Base-by-base conservation (phyloP, 2,888 invertebrate species). In the Desoria tigrina region DNA sequence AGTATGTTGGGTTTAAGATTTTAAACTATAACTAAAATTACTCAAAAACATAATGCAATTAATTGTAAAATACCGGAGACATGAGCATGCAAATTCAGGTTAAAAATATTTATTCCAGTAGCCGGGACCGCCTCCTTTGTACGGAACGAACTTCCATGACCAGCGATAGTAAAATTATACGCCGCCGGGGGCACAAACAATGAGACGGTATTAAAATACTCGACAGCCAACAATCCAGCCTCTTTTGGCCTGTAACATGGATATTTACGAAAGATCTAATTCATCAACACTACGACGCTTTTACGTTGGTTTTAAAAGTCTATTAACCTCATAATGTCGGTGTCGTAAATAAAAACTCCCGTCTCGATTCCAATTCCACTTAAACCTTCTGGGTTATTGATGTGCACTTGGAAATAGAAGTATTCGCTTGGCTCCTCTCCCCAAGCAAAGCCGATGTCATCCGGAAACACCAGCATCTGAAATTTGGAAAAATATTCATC, bases 401-500 rank as follows among this genome's bases (percentile, higher is more conserved):
- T 94, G 82, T 94, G 94, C 76, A 92, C 88, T 81, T 94, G 93
- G 55, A 94, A 84, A 90, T 93, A 90, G 81, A 90, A 93, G 81
- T 88, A 93, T 2, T 87, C 86, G 1, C 87, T 86, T n/a, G 24
- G n/a, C 2, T 63, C 63, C 74, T 87, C 89, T 6, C 88, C 90
- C 58, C 94, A 82, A 1, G 94, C 92, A 74, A 93, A 86, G 24
- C 94, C 94, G 23, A 92, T 89, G 79, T 78, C 75, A 68, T 87
- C 85, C 0, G 92, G 92, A 55, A 90, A 83, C 81, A 89, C 89
- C 42, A 74, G 62, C 4, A 32, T 4, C 32, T 32, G 11, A 4
- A 32, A 32, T 32, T 32, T 32, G n/a, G n/a, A n/a, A n/a, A n/a
- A n/a, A n/a, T n/a, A n/a, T n/a, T n/a, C n/a, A n/a, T n/a, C n/a